Base-by-base conservation (phyloP, 2,888 invertebrate species). In the Drosophila lacicola region DNA sequence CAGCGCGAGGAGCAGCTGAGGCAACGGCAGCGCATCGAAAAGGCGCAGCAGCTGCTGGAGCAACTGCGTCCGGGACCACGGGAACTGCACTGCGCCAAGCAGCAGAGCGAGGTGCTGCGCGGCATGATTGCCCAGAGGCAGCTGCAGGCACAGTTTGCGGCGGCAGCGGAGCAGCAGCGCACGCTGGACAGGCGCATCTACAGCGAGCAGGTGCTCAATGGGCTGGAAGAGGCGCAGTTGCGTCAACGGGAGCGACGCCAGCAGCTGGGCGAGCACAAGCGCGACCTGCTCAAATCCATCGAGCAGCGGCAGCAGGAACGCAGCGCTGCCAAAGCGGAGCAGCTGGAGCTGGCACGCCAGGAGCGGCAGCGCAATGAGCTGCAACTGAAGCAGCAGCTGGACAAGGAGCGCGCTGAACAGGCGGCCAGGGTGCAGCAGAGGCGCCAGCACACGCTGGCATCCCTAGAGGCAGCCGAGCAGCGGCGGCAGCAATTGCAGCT, bases 101-200 rank as follows among this genome's bases (percentile, higher is more conserved):
- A 91, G 8, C 89, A 91, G 44, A 91, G 92, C 61, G 91, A 92
- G 65, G 91, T 92, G 1, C 53, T 92, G 29, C 88, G 90, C 2
- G 89, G 85, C 11, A 82, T 92, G 5, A 90, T 90, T 17, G 88
- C 90, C 0, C 92, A 92, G 64, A 78, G 89, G 1, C 78, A 88
- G 34, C 82, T 92, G 10, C 90, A 88, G 39, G 70, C 72, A 10
- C 87, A 91, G 47, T 89, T 90, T 19, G 87, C 86, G 33, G 80
- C 78, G 37, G 82, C 82, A 4, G 25, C 75, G 8, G 89, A 85
- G 60, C 81, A 92, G 29, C 88, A 90, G 41, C 74, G 74, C 6
- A 45, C 68, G 0, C 82, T 89, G 65, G 93, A 93, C 72, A 88
- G 81, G 1, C 79, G 90, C 50, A 89, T 91, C 42, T 82, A 85